Evolutionary conservation across 1,140 invertebrate species (phyloP), one percentile per base, ranked within the genome.

Genomic region (Rhagoletis pomonella): DNA sequence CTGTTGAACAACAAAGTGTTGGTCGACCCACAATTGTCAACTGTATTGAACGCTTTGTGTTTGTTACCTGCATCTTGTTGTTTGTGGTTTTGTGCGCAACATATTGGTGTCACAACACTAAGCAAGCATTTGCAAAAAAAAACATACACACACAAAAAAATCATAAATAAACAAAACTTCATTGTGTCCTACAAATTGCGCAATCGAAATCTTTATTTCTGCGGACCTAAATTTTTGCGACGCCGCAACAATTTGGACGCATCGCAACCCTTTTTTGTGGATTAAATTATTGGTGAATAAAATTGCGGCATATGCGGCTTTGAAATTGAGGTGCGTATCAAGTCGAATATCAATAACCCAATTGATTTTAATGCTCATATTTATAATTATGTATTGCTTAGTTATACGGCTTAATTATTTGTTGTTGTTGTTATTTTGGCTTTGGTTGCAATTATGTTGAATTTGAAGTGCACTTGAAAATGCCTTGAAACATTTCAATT

Each of bases 291-390:
- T 64, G 62, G 4, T n/a, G 17, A 17, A 64, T 64, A 17, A n/a
- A 17, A 5, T 64, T 67, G 64, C 64, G 29, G 47, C 19, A 7
- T 9, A 47, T 58, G 44, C 2, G 47, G 14, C 42, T 19, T 81
- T 29, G 50, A 55, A 81, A 29, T 81, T 55, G 47, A 81, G 73
- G 73, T 81, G 73, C 73, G 73, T 81, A 81, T 55, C 73, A 50
- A 81, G 29, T 4, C 29, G 19, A 77, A 77, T 77, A 50, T 77
- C 42, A 77, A 77, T 81, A 55, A 29, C 64, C 6, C 17, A 17
- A 6, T 67, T 67, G 12, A 19, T 39, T 9, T 67, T 67, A 39
- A 67, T 67, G 39, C 29, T 10, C 4, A 29, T 62, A 17, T 62
- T 17, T 14, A 62, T 0, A 7, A 62, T 14, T 14, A 4, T 17